Evolutionary conservation across 1,140 invertebrate genomes (phyloP).

Genomic region (Platorchestia sp.): DNA sequence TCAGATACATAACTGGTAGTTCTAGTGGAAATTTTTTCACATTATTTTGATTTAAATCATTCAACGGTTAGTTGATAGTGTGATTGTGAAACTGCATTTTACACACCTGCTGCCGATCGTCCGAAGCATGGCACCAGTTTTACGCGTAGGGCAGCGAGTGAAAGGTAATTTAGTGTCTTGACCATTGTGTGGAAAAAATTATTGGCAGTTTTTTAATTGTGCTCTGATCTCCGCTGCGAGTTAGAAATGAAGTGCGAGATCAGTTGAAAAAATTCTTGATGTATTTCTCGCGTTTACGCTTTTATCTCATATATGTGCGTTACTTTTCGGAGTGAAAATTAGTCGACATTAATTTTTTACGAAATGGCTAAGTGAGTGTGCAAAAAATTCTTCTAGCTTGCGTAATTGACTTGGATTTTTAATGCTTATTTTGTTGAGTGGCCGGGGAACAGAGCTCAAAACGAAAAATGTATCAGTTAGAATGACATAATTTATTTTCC

Average conservation of each 20-base stretch:
- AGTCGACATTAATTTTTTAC: too few species aligned
- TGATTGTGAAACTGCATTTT: background rate
- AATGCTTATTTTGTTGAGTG: background rate
- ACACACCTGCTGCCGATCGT: background rate
- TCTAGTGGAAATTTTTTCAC: background rate
- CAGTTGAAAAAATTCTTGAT: background rate
- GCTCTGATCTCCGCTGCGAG: background rate
- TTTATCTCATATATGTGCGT: too few species aligned
- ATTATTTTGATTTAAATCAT: background rate
- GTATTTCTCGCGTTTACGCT: background rate
- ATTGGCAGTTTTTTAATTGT: background rate
- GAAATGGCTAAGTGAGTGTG: too few species aligned
- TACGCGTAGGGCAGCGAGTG: conserved; percentile 28
- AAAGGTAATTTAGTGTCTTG: background rate
- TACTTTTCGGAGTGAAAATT: too few species aligned
- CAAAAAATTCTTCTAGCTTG: background rate
- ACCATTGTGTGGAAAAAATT: background rate
- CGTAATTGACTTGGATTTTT: background rate
- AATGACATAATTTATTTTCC: background rate
- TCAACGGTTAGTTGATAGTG: background rate
- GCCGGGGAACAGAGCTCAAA: background rate
- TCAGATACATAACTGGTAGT: background rate
- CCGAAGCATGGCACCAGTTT: background rate
- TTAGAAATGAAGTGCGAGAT: background rate
- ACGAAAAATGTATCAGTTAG: background rate